phyloP scores from a whole-genome alignment of 1,140 invertebrate species.

The Rhagoletis zephyria region DNA sequence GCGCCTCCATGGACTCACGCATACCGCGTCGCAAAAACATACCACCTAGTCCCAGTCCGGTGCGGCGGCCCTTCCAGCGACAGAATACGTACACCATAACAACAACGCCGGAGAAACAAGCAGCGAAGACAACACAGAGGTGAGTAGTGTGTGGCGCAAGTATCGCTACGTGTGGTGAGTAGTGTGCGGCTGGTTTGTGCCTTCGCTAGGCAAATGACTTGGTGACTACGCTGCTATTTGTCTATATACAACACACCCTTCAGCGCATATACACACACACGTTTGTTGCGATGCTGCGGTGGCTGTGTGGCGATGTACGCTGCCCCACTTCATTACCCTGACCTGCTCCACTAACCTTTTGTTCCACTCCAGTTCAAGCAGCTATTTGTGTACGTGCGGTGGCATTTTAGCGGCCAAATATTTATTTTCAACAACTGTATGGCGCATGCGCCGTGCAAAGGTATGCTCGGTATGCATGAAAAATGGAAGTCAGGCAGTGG shows the following conservation, averaged over 20 bases:
- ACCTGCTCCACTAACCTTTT: constrained; percentile 51
- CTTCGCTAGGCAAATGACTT: not conserved
- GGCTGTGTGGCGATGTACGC: not conserved
- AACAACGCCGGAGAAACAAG: constrained; percentile 54
- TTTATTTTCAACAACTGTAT: constrained; percentile 13
- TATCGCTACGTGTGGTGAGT: not conserved
- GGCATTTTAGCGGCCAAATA: constrained; percentile 10
- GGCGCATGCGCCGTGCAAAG: not conserved
- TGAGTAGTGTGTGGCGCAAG: not conserved
- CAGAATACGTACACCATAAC: constrained; percentile 75
- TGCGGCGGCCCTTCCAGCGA: constrained; percentile 71
- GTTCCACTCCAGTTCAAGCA: not conserved
- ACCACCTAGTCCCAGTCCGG: constrained; percentile 72
- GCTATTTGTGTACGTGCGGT: constrained; percentile 9
- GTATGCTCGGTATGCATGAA: not conserved
- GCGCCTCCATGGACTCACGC: constrained; percentile 64
- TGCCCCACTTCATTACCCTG: constrained; percentile 34
- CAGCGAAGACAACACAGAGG: constrained; percentile 11
- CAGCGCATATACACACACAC: not conserved
- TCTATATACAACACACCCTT: not conserved
- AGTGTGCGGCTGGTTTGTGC: not conserved
- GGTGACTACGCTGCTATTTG: not conserved
- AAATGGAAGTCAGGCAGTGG: not conserved
- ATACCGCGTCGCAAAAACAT: constrained; percentile 74
- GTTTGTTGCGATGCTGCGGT: not conserved